Percentiles rank a stretch among this genome's conserved stretches.
Evolutionary conservation across 2,888 invertebrate species (phyloP).

Genomic region (Rutpela maculata): DNA sequence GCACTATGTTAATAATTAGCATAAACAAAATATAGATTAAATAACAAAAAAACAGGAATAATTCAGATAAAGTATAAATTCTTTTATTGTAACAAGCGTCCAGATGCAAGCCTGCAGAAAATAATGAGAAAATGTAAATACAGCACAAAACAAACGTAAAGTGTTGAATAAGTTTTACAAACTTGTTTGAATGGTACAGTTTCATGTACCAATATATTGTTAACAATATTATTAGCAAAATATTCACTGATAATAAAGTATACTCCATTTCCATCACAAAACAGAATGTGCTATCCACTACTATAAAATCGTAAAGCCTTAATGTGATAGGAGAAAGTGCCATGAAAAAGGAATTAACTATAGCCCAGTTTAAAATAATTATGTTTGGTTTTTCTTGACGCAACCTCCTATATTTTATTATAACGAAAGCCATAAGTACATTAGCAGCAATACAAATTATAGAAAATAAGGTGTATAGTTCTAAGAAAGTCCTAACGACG

Average conservation of each 20-base stretch:
- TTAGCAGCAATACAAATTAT: conserved; percentile 45
- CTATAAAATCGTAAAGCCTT: conserved; percentile 21
- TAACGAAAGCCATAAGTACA: conserved; percentile 47
- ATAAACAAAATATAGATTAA: conserved; percentile 46
- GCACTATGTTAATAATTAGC: conserved; percentile 46
- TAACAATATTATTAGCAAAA: conserved; percentile 44
- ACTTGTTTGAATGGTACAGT: conserved; percentile 40
- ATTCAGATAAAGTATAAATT: conserved; percentile 5
- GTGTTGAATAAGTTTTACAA: conserved; percentile 39
- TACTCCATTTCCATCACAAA: conserved; percentile 40
- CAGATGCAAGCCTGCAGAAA: conserved; percentile 31
- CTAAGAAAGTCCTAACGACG: conserved; percentile 34
- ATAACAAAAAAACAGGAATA: conserved; percentile 32
- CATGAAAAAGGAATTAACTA: conserved; percentile 47
- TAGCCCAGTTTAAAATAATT: conserved; percentile 48
- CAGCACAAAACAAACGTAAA: conserved; percentile 24
- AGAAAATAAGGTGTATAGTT: conserved; percentile 44
- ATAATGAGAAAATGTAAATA: conserved; percentile 39
- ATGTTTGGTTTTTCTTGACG: conserved; percentile 49
- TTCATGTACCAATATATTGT: conserved; percentile 48
- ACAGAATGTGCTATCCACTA: conserved; percentile 28
- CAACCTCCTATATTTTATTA: conserved; percentile 48
- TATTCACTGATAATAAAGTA: conserved; percentile 32
- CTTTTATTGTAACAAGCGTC: conserved; percentile 25
- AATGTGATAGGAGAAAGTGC: conserved; percentile 31